Conservation (phyloP, 2,888 invertebrate species). For the Chloromyia formosa region DNA sequence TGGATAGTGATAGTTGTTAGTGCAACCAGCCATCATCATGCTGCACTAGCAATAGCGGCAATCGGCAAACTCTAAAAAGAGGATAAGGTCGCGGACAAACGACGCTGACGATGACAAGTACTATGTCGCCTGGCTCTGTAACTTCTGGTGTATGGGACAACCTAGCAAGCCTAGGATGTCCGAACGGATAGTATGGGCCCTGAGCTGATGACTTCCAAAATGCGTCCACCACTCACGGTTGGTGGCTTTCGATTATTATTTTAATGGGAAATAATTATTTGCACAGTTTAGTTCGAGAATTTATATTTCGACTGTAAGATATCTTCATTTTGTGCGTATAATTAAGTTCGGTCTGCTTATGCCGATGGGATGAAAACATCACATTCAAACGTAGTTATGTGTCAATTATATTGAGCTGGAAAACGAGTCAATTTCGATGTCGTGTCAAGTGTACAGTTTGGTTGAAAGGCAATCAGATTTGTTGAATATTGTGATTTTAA, state of each 20-base stretch:
- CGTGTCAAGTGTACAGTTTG: too few species aligned
- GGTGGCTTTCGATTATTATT: slow-evolving; percentile 24
- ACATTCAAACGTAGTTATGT: neutral
- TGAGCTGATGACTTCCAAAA: neutral
- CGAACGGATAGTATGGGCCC: slow-evolving; percentile 2
- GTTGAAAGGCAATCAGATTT: too few species aligned
- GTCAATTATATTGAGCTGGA: too few species aligned
- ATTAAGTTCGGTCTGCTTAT: neutral
- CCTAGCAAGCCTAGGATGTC: neutral
- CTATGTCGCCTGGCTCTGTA: neutral
- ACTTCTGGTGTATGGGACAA: neutral
- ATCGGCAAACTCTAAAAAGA: neutral
- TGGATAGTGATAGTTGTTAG: neutral
- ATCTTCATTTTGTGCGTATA: slow-evolving; percentile 4
- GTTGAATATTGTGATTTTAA: too few species aligned
- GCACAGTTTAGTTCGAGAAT: slow-evolving; percentile 9
- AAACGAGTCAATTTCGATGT: too few species aligned
- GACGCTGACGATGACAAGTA: neutral
- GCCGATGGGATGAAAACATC: neutral
- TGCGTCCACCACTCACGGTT: slow-evolving; percentile 15
- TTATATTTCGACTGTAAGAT: slow-evolving; percentile 17
- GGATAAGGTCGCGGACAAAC: neutral
- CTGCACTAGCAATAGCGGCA: neutral
- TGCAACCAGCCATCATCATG: neutral
- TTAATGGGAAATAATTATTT: slow-evolving; percentile 19